Evolutionary conservation across 2,113 vertebrate species (phyloP).

Genomic region (Amblyornis subalaris): DNA sequence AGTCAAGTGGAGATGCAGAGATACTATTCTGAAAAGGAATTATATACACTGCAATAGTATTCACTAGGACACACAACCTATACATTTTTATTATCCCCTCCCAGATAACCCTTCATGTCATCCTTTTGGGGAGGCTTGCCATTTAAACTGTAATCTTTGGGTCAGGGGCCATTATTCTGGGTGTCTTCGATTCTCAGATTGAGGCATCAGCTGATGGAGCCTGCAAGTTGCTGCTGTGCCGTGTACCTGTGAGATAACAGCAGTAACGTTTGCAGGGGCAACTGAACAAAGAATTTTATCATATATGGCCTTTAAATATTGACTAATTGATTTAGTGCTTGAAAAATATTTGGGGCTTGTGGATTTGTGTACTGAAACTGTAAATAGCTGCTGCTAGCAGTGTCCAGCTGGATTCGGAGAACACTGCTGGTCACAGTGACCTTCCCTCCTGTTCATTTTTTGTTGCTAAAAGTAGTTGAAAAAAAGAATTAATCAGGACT

Average conservation of each 20-base stretch:
- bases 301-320: conserved; percentile 14
- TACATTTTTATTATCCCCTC: background rate
- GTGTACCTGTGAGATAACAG: background rate
- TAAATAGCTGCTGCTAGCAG: background rate
- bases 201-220: background rate
- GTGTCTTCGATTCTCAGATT: background rate
- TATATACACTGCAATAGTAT: background rate
- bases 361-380: background rate
- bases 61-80: background rate
- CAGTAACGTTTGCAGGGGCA: background rate
- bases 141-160: background rate
- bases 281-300: background rate
- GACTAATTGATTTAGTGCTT: conserved; percentile 17
- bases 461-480: background rate
- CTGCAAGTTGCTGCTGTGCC: background rate
- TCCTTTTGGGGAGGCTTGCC: background rate
- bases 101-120: background rate
- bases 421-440: background rate
- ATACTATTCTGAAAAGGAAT: background rate
- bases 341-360: conserved; percentile 19
- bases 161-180: background rate
- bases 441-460: conserved; percentile 24
- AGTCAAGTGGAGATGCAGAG: background rate
- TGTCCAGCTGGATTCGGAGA: background rate
- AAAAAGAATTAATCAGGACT: background rate